Percentiles rank a stretch among this genome's conserved stretches.
These are phyloP conservation scores for Nephotettix cincticeps DNA, from an alignment of 1,140 invertebrate species.

Conservation along the genomic window DNA sequence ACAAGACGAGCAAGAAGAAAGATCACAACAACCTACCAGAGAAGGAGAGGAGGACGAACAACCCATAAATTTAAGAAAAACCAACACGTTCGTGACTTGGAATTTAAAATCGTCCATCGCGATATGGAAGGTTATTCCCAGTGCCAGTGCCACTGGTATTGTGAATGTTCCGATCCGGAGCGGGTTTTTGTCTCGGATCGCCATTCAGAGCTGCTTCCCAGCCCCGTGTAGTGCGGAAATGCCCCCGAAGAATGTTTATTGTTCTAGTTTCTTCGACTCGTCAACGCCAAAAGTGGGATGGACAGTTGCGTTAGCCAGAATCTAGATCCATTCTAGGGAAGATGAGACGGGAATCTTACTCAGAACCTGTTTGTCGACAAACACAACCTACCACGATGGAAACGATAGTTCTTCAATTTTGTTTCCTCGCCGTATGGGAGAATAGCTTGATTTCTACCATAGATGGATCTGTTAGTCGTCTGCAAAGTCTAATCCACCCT, in stretches of 20 bases:
- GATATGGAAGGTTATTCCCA: neutral
- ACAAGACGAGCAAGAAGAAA: neutral
- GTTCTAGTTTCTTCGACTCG: neutral
- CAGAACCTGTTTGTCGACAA: no score
- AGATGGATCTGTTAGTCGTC: no score
- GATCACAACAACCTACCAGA: neutral
- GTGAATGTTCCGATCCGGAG: no score
- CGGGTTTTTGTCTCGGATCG: neutral
- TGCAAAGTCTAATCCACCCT: no score
- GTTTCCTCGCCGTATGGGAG: no score
- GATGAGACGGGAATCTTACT: no score
- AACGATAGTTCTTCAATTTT: no score
- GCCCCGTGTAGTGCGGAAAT: neutral
- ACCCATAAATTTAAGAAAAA: slow-evolving; percentile 10
- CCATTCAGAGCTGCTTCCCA: neutral
- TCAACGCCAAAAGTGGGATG: no score
- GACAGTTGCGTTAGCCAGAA: no score
- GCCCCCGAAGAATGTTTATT: neutral
- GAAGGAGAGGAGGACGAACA: neutral
- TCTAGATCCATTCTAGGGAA: no score
- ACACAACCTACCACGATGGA: no score
- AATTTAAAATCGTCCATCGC: neutral
- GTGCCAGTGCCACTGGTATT: neutral
- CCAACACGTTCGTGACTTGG: neutral
- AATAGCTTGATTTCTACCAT: no score